Base-by-base conservation (phyloP, 1,140 invertebrate genomes). In the Amyelois transitella region DNA sequence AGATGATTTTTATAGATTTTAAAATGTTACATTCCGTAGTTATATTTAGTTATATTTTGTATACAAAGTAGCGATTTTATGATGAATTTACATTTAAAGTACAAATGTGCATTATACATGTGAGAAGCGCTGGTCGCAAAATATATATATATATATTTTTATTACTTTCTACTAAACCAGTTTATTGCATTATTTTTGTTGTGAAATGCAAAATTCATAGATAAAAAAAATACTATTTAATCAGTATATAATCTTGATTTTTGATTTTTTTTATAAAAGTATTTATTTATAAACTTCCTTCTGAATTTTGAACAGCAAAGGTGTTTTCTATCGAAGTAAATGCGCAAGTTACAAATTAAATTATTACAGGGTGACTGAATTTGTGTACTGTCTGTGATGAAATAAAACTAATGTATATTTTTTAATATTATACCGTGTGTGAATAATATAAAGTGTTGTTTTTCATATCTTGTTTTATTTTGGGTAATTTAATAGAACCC, bases 11-110 rank as follows among this genome's bases (percentile, higher is more conserved):
- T 38, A 38, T 19, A 48, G 19, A 12, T 20, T 20, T 48, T 21
- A 48, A 48, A 56, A 64, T 62, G 56, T 64, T 69, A 73, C 65
- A 75, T 73, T 72, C 71, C 69, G 61, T 68, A 66, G 62, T 6
- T 66, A 38, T 38, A 38, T 59, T 59, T 71, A 69, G 55, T 19
- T 61, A 50, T 18, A 21, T 48, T 20, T 21, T 48, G 56, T 62
- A 51, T 62, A 57, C 52, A 58, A 55, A 54, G 63, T 62, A 53
- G 60, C 53, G 47, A 43, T 43, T 58, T 57, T 59, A 55, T 53
- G 32, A 50, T 48, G 18, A n/a, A 44, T 49, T 55, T n/a, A n/a
- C 51, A 55, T 43, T 55, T 55, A 60, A 64, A 63, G 61, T 58
- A 62, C 53, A 60, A 56, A 59, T 22, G 32, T 53, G 52, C 18